These are phyloP conservation scores for Camptogramma bilineatum DNA, from an alignment of 2,888 invertebrate species.

Conservation along the genomic window DNA sequence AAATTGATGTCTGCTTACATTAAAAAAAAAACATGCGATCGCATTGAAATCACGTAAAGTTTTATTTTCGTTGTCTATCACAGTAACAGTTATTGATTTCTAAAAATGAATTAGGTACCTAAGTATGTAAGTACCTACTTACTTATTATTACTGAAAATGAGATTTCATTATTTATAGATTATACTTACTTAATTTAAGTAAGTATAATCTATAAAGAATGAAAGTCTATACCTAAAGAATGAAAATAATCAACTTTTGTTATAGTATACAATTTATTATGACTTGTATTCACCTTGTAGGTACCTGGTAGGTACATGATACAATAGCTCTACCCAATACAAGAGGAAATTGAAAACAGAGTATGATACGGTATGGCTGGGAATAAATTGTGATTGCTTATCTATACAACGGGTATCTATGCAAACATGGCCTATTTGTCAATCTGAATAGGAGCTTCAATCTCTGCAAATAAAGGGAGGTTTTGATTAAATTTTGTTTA, in stretches of 20 bases:
- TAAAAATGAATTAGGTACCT: too few relatives aligned
- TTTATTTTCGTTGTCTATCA: too few relatives aligned
- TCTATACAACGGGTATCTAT: slow-evolving; percentile 37
- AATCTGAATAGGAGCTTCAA: slow-evolving; percentile 35
- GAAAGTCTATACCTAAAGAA: too few relatives aligned
- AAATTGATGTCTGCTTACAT: neutral
- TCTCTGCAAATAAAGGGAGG: slow-evolving; percentile 31
- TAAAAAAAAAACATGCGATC: neutral
- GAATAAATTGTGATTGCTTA: slow-evolving; percentile 38
- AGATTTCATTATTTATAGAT: too few relatives aligned
- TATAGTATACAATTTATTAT: neutral
- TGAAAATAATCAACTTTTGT: too few relatives aligned
- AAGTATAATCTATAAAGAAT: too few relatives aligned
- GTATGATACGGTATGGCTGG: slow-evolving; percentile 13
- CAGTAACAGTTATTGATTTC: too few relatives aligned
- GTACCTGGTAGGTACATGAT: neutral
- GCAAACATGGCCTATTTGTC: slow-evolving; percentile 38
- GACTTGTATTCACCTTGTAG: too few relatives aligned
- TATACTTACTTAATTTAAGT: too few relatives aligned
- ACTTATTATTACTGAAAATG: too few relatives aligned
- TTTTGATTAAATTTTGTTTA: slow-evolving; percentile 19
- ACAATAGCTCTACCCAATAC: neutral
- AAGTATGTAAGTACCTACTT: too few relatives aligned
- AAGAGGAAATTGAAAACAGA: slow-evolving; percentile 29
- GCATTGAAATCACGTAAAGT: too few relatives aligned